These are phyloP conservation scores for Actias luna DNA, from an alignment of 2,888 invertebrate genomes.

Conservation along the genomic window DNA sequence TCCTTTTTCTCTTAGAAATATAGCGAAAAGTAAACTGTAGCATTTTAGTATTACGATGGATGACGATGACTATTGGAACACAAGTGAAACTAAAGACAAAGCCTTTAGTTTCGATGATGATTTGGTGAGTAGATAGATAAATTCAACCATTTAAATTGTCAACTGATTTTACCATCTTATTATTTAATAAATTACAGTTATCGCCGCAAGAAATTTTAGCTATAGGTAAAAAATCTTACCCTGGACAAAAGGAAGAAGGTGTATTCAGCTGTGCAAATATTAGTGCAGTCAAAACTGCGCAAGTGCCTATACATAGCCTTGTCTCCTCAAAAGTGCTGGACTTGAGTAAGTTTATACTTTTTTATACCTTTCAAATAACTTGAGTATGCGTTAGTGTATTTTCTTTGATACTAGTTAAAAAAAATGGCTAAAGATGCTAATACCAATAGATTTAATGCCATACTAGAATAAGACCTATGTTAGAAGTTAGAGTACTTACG, in stretches of 20 bases:
- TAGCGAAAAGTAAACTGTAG: neutral
- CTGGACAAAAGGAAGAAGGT: conserved; percentile 51
- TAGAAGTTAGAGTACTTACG: no score
- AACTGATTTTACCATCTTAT: neutral
- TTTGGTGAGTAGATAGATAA: conserved; percentile 72
- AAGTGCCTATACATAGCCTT: conserved; percentile 63
- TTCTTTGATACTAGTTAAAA: no score
- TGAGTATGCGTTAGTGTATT: no score
- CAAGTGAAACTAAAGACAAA: conserved; percentile 85
- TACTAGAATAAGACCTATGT: no score
- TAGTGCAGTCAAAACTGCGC: conserved; percentile 50
- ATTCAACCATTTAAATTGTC: neutral
- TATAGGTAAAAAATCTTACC: conserved; percentile 62
- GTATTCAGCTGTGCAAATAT: conserved; percentile 50
- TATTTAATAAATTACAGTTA: conserved; percentile 43
- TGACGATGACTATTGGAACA: conserved; percentile 89
- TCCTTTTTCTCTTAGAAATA: neutral
- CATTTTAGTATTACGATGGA: conserved; percentile 46
- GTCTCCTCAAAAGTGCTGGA: conserved; percentile 69
- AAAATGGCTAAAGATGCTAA: no score
- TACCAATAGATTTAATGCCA: no score
- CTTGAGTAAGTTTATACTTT: conserved; percentile 54
- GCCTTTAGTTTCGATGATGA: conserved; percentile 91
- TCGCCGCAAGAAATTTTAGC: conserved; percentile 77
- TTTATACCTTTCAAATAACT: neutral